Evolutionary conservation across 2,113 vertebrate genomes (phyloP).

Genomic region (Garra rufa): DNA sequence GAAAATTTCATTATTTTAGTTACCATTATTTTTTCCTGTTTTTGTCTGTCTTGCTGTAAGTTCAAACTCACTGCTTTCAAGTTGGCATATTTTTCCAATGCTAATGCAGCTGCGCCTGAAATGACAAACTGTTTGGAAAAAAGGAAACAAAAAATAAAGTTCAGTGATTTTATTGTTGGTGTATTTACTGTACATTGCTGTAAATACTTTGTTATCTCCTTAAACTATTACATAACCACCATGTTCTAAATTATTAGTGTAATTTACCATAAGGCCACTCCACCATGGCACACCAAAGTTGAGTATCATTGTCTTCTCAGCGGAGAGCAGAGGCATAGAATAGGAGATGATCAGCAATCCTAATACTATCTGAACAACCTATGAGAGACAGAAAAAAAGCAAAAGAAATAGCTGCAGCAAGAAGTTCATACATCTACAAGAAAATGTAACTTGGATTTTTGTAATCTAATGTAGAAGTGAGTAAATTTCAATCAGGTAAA

Average conservation of each 20-base stretch:
- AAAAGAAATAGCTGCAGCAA: neutral
- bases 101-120: slow-evolving; percentile 66
- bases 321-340: slow-evolving; percentile 70
- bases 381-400: neutral
- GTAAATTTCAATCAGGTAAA: neutral
- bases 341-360: slow-evolving; percentile 75
- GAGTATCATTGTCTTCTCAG: slow-evolving; percentile 67
- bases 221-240: neutral
- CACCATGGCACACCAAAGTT: slow-evolving; percentile 73
- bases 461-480: neutral
- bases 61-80: slow-evolving; percentile 68
- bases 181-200: neutral
- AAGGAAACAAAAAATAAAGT: slow-evolving; percentile 7
- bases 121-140: slow-evolving; percentile 67
- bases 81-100: slow-evolving; percentile 68
- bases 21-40: too few species aligned
- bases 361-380: slow-evolving; percentile 76
- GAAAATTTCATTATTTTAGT: neutral
- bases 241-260: neutral
- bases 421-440: neutral
- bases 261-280: slow-evolving; percentile 64
- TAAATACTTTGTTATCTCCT: neutral
- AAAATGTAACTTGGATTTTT: neutral
- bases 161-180: neutral
- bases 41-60: neutral